Base-by-base conservation (phyloP, 2,888 invertebrate genomes). In the Ctena decussata region DNA sequence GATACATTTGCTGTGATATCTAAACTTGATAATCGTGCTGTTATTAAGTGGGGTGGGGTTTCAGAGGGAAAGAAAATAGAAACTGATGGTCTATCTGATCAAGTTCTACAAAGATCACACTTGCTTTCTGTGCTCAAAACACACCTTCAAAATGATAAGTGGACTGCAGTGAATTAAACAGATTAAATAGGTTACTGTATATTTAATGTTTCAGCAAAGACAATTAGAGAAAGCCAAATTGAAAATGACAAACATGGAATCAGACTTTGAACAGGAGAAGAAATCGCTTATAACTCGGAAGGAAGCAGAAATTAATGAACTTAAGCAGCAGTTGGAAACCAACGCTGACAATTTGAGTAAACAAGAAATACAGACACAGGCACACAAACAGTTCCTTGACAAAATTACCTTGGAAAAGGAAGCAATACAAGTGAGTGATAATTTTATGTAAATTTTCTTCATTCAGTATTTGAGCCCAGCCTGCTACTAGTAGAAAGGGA, bases 361-460 rank as follows among this genome's bases (percentile, higher is more conserved):
- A 87, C 92, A 93, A 72, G 90, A 93, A 77, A 90, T 91, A 70
- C 92, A 92, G 78, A 93, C 93, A 44, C 91, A 93, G 89, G 93
- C 92, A 75, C 94, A 94, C 82, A 93, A 93, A 90, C 92, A 93
- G 76, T 85, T 91, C 57, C 83, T 94, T 15, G 93, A 94, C 65
- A 90, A 92, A 71, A 89, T 94, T 65, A 92, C 89, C 73, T 82
- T 90, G 81, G 94, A 94, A 70, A 92, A 90, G 69, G 94, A 94
- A 41, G 91, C 94, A 37, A 41, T 94, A 70, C 91, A 94, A 92
- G 94, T 95, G 46, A 83, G 90, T 80, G n/a, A 6, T 60, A 24
- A 27, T 60, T 60, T 8, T 15, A 41, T n/a, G n/a, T n/a, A n/a
- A n/a, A n/a, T n/a, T n/a, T n/a, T n/a, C n/a, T n/a, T n/a, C n/a